Conservation (phyloP, 2,888 invertebrate genomes). For the Pyrocoelia pectoralis region DNA sequence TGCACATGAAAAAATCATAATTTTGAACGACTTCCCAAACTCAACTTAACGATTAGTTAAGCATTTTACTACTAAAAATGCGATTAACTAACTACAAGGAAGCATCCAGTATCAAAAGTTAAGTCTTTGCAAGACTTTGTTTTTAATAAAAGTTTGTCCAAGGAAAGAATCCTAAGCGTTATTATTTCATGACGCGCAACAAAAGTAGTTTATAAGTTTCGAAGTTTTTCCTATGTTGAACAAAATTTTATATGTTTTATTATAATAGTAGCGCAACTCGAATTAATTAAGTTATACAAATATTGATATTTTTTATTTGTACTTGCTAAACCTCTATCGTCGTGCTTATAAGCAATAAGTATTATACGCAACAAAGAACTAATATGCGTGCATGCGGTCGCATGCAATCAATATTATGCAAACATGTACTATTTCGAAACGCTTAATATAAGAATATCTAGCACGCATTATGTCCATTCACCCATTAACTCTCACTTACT, state of each 20-base stretch:
- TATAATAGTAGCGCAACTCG: background rate
- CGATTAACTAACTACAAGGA: too few relatives aligned
- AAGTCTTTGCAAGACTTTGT: too few relatives aligned
- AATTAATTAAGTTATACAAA: background rate
- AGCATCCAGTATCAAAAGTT: too few relatives aligned
- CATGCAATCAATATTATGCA: constrained; percentile 32
- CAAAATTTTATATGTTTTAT: too few relatives aligned
- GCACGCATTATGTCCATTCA: constrained; percentile 23
- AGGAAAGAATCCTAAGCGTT: background rate
- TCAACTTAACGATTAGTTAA: too few relatives aligned
- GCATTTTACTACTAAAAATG: too few relatives aligned
- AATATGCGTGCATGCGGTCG: constrained; percentile 29
- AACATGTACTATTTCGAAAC: constrained; percentile 21
- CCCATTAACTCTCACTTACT: background rate
- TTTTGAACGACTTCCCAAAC: too few relatives aligned
- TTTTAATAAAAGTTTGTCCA: too few relatives aligned
- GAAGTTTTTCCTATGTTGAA: too few relatives aligned
- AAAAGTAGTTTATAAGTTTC: background rate
- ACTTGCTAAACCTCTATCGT: background rate
- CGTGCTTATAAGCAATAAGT: constrained; percentile 8
- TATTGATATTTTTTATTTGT: background rate
- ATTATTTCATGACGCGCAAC: background rate
- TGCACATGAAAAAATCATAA: too few relatives aligned
- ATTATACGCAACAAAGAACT: constrained; percentile 21
- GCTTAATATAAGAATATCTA: constrained; percentile 20